Conservation (phyloP, 2,797 vertebrate genomes). For the Calcarius lapponicus region DNA sequence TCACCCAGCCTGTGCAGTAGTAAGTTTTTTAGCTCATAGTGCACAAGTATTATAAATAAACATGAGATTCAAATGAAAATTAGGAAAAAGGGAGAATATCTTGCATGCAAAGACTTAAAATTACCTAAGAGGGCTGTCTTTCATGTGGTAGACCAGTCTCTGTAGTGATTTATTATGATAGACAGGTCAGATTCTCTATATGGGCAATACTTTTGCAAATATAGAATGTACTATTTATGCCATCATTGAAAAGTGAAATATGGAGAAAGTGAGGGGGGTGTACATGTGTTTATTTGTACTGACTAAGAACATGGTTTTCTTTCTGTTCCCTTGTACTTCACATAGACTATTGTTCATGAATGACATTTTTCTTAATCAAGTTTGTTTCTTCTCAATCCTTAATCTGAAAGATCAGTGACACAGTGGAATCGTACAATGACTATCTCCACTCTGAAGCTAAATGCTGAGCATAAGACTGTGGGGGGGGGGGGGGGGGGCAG, state of each 20-base stretch:
- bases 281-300: neutral
- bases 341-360: neutral
- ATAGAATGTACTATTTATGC: neutral
- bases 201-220: neutral
- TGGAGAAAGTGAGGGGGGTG: neutral
- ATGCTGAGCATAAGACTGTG: neutral
- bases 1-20: neutral
- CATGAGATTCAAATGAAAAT: neutral
- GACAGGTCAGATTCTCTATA: neutral
- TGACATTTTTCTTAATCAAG: neutral
- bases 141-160: neutral
- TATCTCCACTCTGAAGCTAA: neutral
- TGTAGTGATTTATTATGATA: neutral
- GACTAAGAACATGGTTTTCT: neutral
- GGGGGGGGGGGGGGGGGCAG: neutral
- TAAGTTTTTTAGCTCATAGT: neutral
- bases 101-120: neutral
- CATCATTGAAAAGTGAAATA: neutral
- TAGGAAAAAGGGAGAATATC: neutral
- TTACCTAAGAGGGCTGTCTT: neutral
- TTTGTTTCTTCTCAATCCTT: neutral
- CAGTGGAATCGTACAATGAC: neutral
- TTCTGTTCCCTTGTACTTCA: conserved; percentile 27
- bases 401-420: conserved; percentile 24
- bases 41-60: neutral